Conservation (phyloP, 2,888 invertebrate genomes). For the Andrena marginata region DNA sequence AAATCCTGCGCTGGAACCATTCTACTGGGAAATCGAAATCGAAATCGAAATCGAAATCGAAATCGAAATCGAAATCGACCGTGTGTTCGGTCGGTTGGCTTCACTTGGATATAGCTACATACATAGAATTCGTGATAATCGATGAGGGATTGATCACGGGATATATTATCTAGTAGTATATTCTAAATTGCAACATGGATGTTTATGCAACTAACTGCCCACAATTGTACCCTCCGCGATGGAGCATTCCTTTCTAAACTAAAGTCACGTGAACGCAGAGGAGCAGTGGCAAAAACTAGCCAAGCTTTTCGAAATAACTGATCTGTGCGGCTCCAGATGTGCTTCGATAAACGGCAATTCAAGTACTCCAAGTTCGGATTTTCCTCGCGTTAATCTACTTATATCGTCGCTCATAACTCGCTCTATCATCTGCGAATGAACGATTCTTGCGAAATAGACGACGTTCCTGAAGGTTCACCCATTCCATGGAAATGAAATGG, state of each 20-base stretch:
- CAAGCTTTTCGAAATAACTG: too few relatives aligned
- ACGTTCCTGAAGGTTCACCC: not conserved
- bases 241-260: not conserved
- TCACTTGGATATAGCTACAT: not conserved
- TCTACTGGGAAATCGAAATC: conserved; percentile 3
- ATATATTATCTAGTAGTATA: too few relatives aligned
- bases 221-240: too few relatives aligned
- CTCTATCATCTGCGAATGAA: not conserved
- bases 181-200: too few relatives aligned
- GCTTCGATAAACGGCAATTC: not conserved
- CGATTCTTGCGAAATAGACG: not conserved
- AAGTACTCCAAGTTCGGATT: not conserved
- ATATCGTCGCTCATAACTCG: not conserved
- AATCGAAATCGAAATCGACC: too few relatives aligned
- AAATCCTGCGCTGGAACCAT: not conserved
- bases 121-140: not conserved
- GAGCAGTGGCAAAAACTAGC: too few relatives aligned
- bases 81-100: not conserved
- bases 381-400: not conserved
- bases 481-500: not conserved
- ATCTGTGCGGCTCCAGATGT: not conserved
- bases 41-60: too few relatives aligned
- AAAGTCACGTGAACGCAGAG: not conserved
- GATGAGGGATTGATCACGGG: not conserved
- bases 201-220: too few relatives aligned